Evolutionary conservation across 2,113 vertebrate genomes (phyloP).

Genomic region (human (Homo sapiens)): GRCh38 chr18:48582001-48582500

Average conservation of each 20-base stretch:
- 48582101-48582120: accelerated
- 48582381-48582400: not conserved
- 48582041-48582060: not conserved
- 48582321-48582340: not conserved
- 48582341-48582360: not conserved
- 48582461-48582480: not conserved
- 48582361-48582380: not conserved
- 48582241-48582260: not conserved
- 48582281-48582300: accelerated
- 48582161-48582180: not conserved
- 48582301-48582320: not conserved
- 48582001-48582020: not conserved
- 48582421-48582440: not conserved
- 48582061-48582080: not conserved
- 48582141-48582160: not conserved
- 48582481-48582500: too few species aligned
- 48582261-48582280: not conserved
- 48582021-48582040: not conserved
- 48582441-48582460: not conserved
- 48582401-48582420: not conserved
- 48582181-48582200: not conserved
- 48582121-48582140: not conserved
- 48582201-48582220: not conserved
- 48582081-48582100: not conserved
- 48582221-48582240: not conserved